These are phyloP conservation scores for Uropetala carovei DNA, from an alignment of 2,888 invertebrate species.

Conservation along the genomic window DNA sequence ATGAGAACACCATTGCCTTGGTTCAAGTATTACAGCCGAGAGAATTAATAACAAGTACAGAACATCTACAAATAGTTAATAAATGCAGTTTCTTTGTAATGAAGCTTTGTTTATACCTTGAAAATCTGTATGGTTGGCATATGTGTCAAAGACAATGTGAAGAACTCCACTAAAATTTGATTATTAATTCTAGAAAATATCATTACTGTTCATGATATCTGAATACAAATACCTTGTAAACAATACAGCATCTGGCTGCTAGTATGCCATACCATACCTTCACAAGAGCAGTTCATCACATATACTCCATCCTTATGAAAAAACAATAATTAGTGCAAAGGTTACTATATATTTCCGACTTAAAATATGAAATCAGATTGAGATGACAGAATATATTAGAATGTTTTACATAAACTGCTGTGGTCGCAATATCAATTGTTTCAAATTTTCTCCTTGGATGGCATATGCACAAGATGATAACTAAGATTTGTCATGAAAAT, in stretches of 20 bases:
- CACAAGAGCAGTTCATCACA: neutral
- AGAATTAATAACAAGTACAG: neutral
- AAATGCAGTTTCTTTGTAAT: neutral
- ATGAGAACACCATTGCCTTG: too few relatives aligned
- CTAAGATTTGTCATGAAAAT: too few relatives aligned
- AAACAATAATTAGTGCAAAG: neutral
- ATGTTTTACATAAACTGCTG: too few relatives aligned
- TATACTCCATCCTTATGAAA: neutral
- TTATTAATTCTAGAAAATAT: slow-evolving; percentile 31
- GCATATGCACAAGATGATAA: too few relatives aligned
- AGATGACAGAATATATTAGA: too few relatives aligned
- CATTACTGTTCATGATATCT: neutral
- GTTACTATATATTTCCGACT: neutral
- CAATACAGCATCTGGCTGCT: too few relatives aligned
- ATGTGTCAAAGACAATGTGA: slow-evolving; percentile 51
- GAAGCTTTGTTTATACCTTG: slow-evolving; percentile 24
- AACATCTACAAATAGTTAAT: neutral
- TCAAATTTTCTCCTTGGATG: too few relatives aligned
- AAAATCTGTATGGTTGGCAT: slow-evolving; percentile 62
- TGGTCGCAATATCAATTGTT: too few relatives aligned
- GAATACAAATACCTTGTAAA: slow-evolving; percentile 6
- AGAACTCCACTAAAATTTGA: slow-evolving; percentile 43
- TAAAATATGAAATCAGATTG: neutral
- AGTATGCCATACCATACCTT: neutral
- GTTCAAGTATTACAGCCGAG: neutral